A percentile compares a stretch with the other conserved stretches of the same genome.
Evolutionary conservation across 1,140 invertebrate genomes (phyloP).

Genomic region (Anthonomus grandis): DNA sequence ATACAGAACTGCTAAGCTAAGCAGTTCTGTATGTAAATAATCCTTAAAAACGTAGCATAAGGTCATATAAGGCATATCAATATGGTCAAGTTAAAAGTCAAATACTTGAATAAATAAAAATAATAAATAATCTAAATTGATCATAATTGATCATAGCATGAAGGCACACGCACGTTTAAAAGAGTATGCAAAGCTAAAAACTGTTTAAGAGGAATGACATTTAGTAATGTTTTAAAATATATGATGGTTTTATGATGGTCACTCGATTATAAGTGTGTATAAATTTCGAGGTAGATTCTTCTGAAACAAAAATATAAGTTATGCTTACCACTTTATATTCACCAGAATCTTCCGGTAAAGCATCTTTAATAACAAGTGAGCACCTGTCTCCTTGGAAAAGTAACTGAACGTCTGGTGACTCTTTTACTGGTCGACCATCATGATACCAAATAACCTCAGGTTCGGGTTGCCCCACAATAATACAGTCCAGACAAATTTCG

Average conservation of each 20-base stretch:
- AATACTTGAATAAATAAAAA: too few species aligned
- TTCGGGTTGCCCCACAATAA: conserved; percentile 81
- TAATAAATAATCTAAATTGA: too few species aligned
- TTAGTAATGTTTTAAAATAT: not conserved
- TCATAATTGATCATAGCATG: too few species aligned
- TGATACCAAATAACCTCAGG: conserved; percentile 89
- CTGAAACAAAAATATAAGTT: not conserved
- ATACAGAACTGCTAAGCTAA: too few species aligned
- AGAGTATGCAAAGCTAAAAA: not conserved
- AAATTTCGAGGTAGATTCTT: not conserved
- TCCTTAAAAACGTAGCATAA: too few species aligned
- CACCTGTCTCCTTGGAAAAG: conserved; percentile 79
- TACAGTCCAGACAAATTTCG: conserved; percentile 69
- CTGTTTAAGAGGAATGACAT: not conserved
- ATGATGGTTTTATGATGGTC: too few species aligned
- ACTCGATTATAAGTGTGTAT: not conserved
- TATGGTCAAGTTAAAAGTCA: too few species aligned
- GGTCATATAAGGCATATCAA: too few species aligned
- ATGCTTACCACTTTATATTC: conserved; percentile 65
- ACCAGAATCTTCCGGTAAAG: conserved; percentile 71
- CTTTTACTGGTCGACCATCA: conserved; percentile 77
- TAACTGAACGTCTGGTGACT: conserved; percentile 76
- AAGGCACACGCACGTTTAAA: too few species aligned
- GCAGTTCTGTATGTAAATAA: too few species aligned
- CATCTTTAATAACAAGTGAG: conserved; percentile 73